Base-by-base conservation (phyloP, 1,140 invertebrate genomes). In the Caenorhabditis brenneri region DNA sequence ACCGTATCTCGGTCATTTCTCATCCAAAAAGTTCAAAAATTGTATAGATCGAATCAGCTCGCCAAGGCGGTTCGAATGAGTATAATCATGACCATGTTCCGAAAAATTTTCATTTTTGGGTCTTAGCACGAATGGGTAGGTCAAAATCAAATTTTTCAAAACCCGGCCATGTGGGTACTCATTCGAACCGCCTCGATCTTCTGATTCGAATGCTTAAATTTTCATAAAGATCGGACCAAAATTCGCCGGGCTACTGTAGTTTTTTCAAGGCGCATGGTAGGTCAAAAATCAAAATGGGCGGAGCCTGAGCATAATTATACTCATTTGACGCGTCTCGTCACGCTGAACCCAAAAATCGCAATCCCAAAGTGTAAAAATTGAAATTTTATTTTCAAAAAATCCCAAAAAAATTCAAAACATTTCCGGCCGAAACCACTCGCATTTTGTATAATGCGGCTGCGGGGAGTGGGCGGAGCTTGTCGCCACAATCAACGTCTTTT, bases 361-460 rank as follows among this genome's bases (percentile, higher is more conserved):
- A 15, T 51, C 1, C 6, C 15, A 51, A n/a, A 51, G 5, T 5
- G 5, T 0, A 15, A 51, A 51, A 51, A 5, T 19, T n/a, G 5
- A 5, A 51, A 5, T 51, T 10, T 19, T 19, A 46, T 0, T 46
- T 12, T 12, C 42, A 46, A 46, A 46, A 46, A 46, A 46, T 7
- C 2, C 2, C 19, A 51, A 51, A 51, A 51, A 5, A 2, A 1
- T 19, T 74, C 65, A 74, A 74, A 27, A 42, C 4, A 42, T 2
- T 27, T 74, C 65, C 19, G 65, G 65, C 10, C 65, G 65, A 74
- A 74, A 74, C 65, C 65, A 74, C 15, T 31, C 29, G 65, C 65
- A 74, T 74, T 74, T 39, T n/a, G 65, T 74, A 42, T 74, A 74
- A 74, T 74, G 65, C 10, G 65, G 65, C 6, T 74, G 36, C 4